phyloP scores from a whole-genome alignment of 2,888 invertebrate species.

The Creontiades dilutus region DNA sequence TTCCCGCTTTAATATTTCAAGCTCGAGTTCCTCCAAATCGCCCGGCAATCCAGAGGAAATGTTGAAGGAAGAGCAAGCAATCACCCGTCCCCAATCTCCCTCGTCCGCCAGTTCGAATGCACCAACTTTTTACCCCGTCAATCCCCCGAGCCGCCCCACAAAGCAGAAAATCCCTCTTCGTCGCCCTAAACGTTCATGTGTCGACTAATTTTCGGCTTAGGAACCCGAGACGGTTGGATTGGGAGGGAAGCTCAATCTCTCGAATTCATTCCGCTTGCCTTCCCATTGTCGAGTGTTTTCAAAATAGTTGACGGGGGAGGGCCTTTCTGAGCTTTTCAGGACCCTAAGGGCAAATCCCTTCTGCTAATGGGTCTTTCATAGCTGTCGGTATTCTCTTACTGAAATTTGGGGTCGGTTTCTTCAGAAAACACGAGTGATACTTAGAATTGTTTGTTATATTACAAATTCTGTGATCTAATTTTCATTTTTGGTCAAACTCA shows the following conservation, averaged over 20 bases:
- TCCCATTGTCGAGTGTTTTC: conserved; percentile 66
- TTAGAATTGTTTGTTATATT: too few species aligned
- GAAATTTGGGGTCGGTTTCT: too few species aligned
- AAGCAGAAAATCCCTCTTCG: conserved; percentile 52
- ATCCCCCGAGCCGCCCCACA: conserved; percentile 44
- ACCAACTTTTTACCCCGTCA: conserved; percentile 67
- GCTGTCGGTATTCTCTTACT: too few species aligned
- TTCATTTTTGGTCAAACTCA: too few species aligned
- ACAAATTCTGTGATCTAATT: too few species aligned
- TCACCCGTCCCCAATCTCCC: conserved; percentile 47
- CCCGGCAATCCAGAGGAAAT: conserved; percentile 52
- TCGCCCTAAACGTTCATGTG: conserved; percentile 74
- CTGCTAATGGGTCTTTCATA: too few species aligned
- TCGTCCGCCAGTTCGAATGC: conserved; percentile 7
- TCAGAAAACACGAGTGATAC: too few species aligned
- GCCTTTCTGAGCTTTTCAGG: neutral
- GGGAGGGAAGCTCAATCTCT: neutral
- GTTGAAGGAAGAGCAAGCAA: conserved; percentile 41
- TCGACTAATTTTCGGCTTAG: conserved; percentile 77
- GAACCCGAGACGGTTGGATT: conserved; percentile 63
- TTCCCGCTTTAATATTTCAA: conserved; percentile 60
- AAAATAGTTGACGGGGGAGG: conserved; percentile 55
- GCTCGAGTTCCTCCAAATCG: conserved; percentile 52
- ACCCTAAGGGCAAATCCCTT: too few species aligned
- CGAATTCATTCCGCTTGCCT: conserved; percentile 66